phyloP scores from a whole-genome alignment of 2,797 vertebrate genomes.

The Catostomus latipinnis region DNA sequence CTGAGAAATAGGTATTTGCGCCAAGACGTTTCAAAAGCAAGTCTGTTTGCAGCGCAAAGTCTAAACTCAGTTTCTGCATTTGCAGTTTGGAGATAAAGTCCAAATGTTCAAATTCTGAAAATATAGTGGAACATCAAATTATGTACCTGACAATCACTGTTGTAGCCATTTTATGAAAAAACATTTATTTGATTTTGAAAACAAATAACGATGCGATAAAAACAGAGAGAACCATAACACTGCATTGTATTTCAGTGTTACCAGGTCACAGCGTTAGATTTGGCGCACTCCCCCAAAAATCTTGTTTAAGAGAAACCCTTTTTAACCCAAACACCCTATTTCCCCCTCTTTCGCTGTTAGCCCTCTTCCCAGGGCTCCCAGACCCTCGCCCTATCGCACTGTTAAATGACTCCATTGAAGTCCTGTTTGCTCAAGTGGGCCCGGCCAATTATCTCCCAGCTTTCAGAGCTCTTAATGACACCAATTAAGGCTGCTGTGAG shows the following conservation, averaged over 20 bases:
- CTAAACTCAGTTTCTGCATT: too few relatives aligned
- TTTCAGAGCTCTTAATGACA: slow-evolving; percentile 64
- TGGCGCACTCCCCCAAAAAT: slow-evolving; percentile 14
- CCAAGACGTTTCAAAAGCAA: too few relatives aligned
- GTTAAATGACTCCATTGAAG: slow-evolving; percentile 64
- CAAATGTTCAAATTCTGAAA: too few relatives aligned
- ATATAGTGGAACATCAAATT: too few relatives aligned
- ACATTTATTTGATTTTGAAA: not conserved
- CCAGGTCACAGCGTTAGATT: slow-evolving; percentile 27
- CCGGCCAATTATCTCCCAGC: slow-evolving; percentile 61
- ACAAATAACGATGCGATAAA: not conserved
- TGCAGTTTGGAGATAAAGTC: too few relatives aligned
- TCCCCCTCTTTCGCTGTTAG: slow-evolving; percentile 35
- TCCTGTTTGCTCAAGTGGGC: slow-evolving; percentile 65
- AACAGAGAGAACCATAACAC: slow-evolving; percentile 17
- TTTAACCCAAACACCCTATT: slow-evolving; percentile 42
- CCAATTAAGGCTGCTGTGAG: slow-evolving; percentile 63
- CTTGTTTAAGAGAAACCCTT: slow-evolving; percentile 46
- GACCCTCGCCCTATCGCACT: slow-evolving; percentile 48
- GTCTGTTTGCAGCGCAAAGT: too few relatives aligned
- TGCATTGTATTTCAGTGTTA: slow-evolving; percentile 26
- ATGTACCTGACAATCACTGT: too few relatives aligned
- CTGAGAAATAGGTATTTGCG: too few relatives aligned
- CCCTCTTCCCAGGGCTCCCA: slow-evolving; percentile 45
- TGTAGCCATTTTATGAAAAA: too few relatives aligned